phyloP scores from a whole-genome alignment of 92 coral and sea anemone genomes.

The Paramuricea clavata region DNA sequence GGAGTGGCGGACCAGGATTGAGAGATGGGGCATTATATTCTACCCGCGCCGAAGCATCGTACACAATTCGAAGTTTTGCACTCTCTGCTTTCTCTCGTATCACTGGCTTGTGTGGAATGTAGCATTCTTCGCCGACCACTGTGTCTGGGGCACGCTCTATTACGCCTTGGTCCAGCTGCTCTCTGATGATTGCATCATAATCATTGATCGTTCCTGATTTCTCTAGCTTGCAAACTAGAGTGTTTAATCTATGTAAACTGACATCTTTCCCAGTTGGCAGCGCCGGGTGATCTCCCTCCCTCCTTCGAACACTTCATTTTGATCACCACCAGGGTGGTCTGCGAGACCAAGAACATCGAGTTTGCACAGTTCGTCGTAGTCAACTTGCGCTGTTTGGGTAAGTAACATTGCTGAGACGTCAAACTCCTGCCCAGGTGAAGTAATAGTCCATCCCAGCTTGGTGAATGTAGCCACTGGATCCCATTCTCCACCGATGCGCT shows the following conservation, averaged over 20 bases:
- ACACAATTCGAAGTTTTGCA: slow-evolving; percentile 4
- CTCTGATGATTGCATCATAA: neutral
- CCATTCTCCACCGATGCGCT: too few relatives aligned
- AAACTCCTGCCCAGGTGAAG: neutral
- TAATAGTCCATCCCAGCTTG: slow-evolving; percentile 1
- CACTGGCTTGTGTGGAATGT: slow-evolving; percentile 22
- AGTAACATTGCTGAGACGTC: neutral
- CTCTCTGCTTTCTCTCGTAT: slow-evolving; percentile 1
- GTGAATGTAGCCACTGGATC: slow-evolving; percentile 33
- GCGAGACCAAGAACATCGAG: too few relatives aligned
- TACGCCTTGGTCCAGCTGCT: neutral
- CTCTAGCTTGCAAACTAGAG: slow-evolving; percentile 1
- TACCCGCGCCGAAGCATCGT: slow-evolving; percentile 29
- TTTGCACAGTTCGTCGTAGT: neutral
- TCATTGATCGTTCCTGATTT: neutral
- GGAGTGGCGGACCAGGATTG: slow-evolving; percentile 7
- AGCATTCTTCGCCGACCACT: slow-evolving; percentile 1
- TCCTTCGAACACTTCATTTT: neutral
- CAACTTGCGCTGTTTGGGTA: neutral
- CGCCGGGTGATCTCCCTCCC: neutral
- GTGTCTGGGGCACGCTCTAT: neutral
- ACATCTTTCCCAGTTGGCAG: neutral
- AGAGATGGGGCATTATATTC: slow-evolving; percentile 1
- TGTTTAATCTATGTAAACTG: neutral
- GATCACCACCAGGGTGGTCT: neutral